A percentile compares a stretch with the other conserved stretches of the same genome.
Evolutionary conservation across 2,113 vertebrate species (phyloP).

Genomic region (Emydura subglobosa): DNA sequence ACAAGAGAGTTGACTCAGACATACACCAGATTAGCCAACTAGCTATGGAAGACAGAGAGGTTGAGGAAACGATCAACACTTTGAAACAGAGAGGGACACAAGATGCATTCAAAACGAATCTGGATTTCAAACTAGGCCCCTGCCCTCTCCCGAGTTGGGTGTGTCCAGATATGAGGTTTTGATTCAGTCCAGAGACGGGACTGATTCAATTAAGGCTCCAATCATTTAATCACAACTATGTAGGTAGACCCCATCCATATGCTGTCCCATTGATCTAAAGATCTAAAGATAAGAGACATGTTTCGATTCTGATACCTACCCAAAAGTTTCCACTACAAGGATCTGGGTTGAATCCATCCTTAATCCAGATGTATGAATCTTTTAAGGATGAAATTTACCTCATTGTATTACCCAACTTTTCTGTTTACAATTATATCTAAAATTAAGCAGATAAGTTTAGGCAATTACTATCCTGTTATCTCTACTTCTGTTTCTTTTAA

Average conservation of each 20-base stretch:
- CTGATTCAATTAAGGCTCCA: fast-evolving
- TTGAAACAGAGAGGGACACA: not conserved
- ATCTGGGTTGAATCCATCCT: fast-evolving
- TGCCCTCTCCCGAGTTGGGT: fast-evolving
- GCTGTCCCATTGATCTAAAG: not conserved
- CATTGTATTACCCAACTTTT: not conserved
- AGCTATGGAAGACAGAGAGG: slow-evolving; percentile 45
- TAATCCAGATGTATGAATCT: fast-evolving
- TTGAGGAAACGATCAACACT: not conserved
- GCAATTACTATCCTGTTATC: not conserved
- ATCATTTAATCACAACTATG: fast-evolving
- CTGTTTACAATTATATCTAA: not conserved
- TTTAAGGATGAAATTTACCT: not conserved
- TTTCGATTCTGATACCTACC: not conserved
- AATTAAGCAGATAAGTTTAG: not conserved
- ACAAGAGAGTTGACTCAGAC: not conserved
- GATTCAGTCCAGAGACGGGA: not conserved
- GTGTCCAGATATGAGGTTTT: not conserved
- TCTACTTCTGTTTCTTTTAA: not conserved
- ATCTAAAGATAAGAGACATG: not conserved
- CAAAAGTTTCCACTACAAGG: not conserved
- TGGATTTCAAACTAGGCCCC: not conserved
- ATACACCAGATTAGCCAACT: slow-evolving; percentile 49
- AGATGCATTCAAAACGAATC: slow-evolving; percentile 32
- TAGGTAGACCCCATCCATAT: not conserved